phyloP scores from a whole-genome alignment of 2,888 invertebrate species.

The Clistopyga incitator region DNA sequence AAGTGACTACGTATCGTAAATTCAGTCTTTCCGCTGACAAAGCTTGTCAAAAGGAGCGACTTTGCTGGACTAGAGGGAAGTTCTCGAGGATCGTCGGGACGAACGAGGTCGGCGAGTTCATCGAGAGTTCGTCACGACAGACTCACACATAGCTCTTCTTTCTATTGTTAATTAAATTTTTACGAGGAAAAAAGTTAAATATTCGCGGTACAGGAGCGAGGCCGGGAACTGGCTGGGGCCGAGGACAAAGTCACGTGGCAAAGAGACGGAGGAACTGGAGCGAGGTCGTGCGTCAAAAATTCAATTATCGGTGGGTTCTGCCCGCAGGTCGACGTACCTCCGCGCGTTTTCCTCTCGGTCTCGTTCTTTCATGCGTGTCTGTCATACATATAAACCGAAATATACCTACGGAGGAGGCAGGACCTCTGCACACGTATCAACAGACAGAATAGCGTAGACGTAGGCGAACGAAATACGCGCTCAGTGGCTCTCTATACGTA shows the following conservation, averaged over 20 bases:
- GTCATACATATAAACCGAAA: conserved; percentile 44
- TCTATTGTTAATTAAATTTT: conserved; percentile 34
- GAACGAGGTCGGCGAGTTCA: not conserved
- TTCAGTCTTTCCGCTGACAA: conserved; percentile 7
- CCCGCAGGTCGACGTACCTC: conserved; percentile 29
- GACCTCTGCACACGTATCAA: not conserved
- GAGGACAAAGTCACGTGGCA: conserved; percentile 33
- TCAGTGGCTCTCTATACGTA: conserved; percentile 15
- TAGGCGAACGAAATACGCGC: conserved; percentile 17
- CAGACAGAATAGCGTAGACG: conserved; percentile 1
- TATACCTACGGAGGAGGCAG: conserved; percentile 24
- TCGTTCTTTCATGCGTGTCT: conserved; percentile 44
- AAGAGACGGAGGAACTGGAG: not conserved
- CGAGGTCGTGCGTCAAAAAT: conserved; percentile 60
- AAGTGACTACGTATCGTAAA: not conserved
- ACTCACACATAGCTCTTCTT: not conserved
- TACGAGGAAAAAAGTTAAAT: conserved; percentile 29
- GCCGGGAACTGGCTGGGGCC: conserved; percentile 27
- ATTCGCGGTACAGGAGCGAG: conserved; percentile 30
- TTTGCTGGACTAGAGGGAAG: not conserved
- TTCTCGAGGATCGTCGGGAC: not conserved
- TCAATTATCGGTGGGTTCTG: conserved; percentile 60
- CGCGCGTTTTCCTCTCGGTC: conserved; percentile 26
- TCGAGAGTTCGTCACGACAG: conserved; percentile 7
- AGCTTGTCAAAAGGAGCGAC: conserved; percentile 11